Evolutionary conservation across 2,888 invertebrate genomes (phyloP), one percentile per base, ranked within the genome.

Genomic region (Mythimna albipuncta): DNA sequence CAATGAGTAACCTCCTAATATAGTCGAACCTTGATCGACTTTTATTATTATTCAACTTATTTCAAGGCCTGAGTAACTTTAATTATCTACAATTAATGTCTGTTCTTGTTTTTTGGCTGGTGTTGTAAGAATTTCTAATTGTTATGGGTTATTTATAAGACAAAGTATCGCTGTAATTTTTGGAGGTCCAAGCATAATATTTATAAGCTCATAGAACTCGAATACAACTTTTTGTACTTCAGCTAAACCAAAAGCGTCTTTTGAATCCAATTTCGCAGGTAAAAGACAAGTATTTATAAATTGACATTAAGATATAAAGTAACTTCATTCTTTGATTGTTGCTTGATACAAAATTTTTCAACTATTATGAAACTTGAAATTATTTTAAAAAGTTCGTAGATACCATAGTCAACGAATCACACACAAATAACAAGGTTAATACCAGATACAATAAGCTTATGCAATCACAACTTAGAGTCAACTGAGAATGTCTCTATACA

Each of bases 1-100:
- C 69, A 79, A 64, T 82, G 82, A 82, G 47, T 57, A 58, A 64
- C 50, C 50, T 65, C n/a, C 41, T 11, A 61, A 69, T 69, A 64
- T 32, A 6, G 32, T 21, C 0, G 26, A 55, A 44, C 78, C 79
- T 64, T 41, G 78, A 78, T 77, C 72, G 52, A 69, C 52, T 73
- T 79, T 69, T 69, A 11, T 82, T 58, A 59, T 69, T n/a, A 64
- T 61, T 72, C 50, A 16, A 44, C 16, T 10, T 70, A 32, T 61
- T 44, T 69, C 64, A 78, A 77, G 69, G 69, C 19, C 5, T 54
- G 32, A 1, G 19, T 41, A 10, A 35, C 21, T 55, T n/a, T 55
- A 55, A 50, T 54, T n/a, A 57, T 57, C 26, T 52, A 19, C 32
- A 50, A 26, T 61, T 47, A 26, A 7, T n/a, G 9, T n/a, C 11